These are phyloP conservation scores for Phymatocera aterrima DNA, from an alignment of 2,888 invertebrate species.

Conservation along the genomic window DNA sequence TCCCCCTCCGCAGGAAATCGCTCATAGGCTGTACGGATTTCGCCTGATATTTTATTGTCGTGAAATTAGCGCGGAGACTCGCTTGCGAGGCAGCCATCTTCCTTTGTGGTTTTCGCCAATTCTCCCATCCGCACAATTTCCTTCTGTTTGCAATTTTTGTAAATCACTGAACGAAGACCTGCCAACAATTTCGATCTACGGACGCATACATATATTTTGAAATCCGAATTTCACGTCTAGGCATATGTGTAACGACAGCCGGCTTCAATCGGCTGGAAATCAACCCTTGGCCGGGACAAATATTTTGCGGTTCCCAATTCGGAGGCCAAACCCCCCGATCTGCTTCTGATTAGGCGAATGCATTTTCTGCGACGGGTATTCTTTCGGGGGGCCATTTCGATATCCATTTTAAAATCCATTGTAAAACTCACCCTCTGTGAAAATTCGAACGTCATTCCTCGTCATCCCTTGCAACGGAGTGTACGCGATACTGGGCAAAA, in stretches of 20 bases:
- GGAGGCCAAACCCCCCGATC: slow-evolving; percentile 7
- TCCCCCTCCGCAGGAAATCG: too few relatives aligned
- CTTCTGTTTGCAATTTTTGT: too few relatives aligned
- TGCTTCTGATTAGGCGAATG: slow-evolving; percentile 31
- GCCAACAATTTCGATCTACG: too few relatives aligned
- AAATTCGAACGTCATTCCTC: slow-evolving; percentile 18
- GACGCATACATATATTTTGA: too few relatives aligned
- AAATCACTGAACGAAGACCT: too few relatives aligned
- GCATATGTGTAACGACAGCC: too few relatives aligned
- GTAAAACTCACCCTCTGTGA: slow-evolving; percentile 30
- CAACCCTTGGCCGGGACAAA: slow-evolving; percentile 5
- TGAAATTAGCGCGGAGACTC: background rate
- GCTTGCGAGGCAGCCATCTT: background rate
- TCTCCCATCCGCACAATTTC: too few relatives aligned
- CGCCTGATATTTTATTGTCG: slow-evolving; percentile 9
- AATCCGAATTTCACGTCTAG: too few relatives aligned
- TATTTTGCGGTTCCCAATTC: background rate
- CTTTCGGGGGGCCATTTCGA: slow-evolving; percentile 10
- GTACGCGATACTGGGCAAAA: too few relatives aligned
- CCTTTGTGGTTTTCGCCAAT: background rate
- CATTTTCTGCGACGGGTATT: slow-evolving; percentile 17
- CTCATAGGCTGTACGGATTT: slow-evolving; percentile 7
- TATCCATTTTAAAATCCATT: slow-evolving; percentile 35
- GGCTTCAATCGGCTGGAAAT: too few relatives aligned
- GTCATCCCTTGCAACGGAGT: background rate